A percentile compares a stretch with the other conserved stretches of the same genome.
Evolutionary conservation across 2,113 vertebrate genomes (phyloP).

Genomic region (Bostrychus sinensis): DNA sequence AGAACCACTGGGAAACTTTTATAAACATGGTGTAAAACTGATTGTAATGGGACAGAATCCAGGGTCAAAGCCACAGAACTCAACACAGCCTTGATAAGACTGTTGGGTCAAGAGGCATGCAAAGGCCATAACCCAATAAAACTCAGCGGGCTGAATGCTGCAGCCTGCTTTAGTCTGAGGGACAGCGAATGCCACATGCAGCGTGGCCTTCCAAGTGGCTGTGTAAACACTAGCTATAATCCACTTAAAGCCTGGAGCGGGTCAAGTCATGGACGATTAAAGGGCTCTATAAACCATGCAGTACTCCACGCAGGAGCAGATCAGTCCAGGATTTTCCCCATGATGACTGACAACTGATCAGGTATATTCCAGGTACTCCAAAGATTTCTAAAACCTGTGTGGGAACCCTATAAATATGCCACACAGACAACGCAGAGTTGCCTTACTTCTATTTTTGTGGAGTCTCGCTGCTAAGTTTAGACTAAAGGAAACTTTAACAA

Average conservation of each 20-base stretch:
- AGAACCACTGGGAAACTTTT: too few species aligned
- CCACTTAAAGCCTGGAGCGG: conserved; percentile 48
- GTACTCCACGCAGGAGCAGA: background rate
- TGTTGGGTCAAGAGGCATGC: conserved; percentile 47
- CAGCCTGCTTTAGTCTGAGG: background rate
- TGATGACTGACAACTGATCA: background rate
- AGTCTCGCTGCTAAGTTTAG: conserved; percentile 35
- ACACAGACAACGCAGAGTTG: conserved; percentile 5
- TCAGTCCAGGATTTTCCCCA: background rate
- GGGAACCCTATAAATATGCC: conserved; percentile 6
- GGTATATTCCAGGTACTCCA: background rate
- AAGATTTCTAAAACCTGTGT: background rate
- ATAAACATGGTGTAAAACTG: too few species aligned
- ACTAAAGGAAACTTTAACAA: conserved; percentile 38
- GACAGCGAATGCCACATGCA: background rate
- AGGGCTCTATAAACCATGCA: conserved; percentile 21
- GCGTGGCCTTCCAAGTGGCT: conserved; percentile 33
- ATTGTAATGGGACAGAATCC: background rate
- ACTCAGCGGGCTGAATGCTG: background rate
- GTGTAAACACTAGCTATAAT: conserved; percentile 61
- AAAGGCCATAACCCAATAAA: conserved; percentile 15
- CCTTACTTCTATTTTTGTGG: conserved; percentile 3
- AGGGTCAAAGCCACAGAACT: conserved; percentile 24
- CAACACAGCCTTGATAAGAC: conserved; percentile 54
- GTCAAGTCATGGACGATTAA: conserved; percentile 44